Evolutionary conservation across 2,113 vertebrate genomes (phyloP).

Genomic region (Neolamprologus sp.): DNA sequence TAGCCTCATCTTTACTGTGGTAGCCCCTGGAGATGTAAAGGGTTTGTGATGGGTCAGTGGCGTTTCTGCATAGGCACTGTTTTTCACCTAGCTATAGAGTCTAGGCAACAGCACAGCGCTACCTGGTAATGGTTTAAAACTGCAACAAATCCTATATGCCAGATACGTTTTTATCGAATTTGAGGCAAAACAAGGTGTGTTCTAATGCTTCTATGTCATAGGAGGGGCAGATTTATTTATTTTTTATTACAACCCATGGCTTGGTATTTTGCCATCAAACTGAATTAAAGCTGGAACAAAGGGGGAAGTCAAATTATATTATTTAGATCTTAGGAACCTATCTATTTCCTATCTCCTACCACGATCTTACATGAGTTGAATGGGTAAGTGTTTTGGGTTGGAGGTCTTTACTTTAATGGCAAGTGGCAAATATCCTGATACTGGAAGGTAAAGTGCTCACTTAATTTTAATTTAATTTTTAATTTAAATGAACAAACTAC

Average conservation of each 20-base stretch:
- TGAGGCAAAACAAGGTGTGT: neutral
- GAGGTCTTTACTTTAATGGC: neutral
- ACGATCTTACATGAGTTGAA: neutral
- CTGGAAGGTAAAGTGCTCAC: neutral
- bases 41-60: neutral
- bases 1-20: slow-evolving; percentile 13
- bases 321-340: neutral
- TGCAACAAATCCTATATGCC: neutral
- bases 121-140: neutral
- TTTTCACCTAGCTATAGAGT: neutral
- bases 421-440: neutral
- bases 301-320: neutral
- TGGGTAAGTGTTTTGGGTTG: neutral
- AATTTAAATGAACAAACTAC: neutral
- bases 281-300: neutral
- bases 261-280: neutral
- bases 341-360: neutral
- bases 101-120: neutral
- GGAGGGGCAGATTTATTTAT: neutral
- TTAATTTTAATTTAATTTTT: neutral
- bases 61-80: neutral
- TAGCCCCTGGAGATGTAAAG: neutral
- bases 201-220: neutral
- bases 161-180: neutral
- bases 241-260: neutral